Evolutionary conservation across 1,140 invertebrate species (phyloP).

Genomic region (Meloidogyne chitwoodi): DNA sequence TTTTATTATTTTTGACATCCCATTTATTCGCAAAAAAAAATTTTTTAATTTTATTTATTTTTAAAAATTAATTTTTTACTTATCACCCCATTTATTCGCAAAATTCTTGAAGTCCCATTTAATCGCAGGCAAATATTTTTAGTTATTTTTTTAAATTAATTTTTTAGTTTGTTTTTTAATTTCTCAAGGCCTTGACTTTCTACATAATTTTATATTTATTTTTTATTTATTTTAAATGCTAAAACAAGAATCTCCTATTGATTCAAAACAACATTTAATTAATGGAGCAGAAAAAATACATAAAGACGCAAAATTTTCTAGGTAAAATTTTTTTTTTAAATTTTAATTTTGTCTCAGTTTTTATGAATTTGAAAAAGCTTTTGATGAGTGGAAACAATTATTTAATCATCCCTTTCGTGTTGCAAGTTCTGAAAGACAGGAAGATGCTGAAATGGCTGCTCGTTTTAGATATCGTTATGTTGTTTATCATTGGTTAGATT

Average conservation of each 20-base stretch:
- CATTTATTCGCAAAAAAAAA: no score
- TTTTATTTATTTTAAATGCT: background rate
- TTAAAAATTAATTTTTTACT: no score
- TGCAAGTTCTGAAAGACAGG: conserved; percentile 44
- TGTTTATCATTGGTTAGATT: conserved; percentile 48
- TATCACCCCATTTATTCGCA: no score
- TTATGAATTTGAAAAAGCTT: conserved; percentile 40
- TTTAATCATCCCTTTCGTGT: conserved; percentile 50
- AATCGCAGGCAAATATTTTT: no score
- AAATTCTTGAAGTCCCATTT: no score
- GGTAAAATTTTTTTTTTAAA: background rate
- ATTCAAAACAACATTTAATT: background rate
- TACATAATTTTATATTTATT: no score
- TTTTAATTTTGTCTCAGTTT: conserved; percentile 22
- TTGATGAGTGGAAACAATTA: conserved; percentile 44
- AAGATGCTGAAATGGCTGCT: conserved; percentile 25
- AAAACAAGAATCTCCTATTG: background rate
- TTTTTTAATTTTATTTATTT: no score
- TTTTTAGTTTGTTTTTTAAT: no score
- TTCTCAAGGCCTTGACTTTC: no score
- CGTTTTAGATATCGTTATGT: conserved; percentile 51
- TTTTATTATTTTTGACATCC: no score
- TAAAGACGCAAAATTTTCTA: background rate
- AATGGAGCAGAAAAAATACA: background rate
- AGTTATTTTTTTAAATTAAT: no score